Conservation (phyloP, 2,888 invertebrate genomes). For the Drosophila trichaetosa region DNA sequence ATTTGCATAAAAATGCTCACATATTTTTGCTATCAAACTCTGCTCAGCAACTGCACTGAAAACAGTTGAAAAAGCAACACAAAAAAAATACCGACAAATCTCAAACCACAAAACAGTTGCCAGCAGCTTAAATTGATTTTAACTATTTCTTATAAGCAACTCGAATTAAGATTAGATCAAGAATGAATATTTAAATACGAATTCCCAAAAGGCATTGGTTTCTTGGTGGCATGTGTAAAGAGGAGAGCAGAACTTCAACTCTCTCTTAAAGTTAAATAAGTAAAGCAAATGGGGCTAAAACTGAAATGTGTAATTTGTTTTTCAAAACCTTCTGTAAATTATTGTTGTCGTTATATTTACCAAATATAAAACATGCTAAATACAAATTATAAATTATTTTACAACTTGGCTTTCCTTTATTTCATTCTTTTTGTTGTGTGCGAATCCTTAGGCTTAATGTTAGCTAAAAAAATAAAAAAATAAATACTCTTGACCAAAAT, state of each 20-base stretch:
- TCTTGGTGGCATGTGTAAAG: slow-evolving; percentile 90
- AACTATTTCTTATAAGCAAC: slow-evolving; percentile 42
- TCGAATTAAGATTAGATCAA: slow-evolving; percentile 32
- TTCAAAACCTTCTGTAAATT: slow-evolving; percentile 83
- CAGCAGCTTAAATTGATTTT: slow-evolving; percentile 40
- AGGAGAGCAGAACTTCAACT: slow-evolving; percentile 20
- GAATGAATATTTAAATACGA: slow-evolving; percentile 27
- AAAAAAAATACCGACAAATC: slow-evolving; percentile 12
- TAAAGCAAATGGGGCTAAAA: slow-evolving; percentile 39
- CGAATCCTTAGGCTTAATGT: slow-evolving; percentile 37
- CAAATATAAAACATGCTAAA: slow-evolving; percentile 28
- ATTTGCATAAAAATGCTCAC: slow-evolving; percentile 70
- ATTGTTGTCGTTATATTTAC: slow-evolving; percentile 50
- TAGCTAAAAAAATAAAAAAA: slow-evolving; percentile 8
- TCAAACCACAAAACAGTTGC: slow-evolving; percentile 36
- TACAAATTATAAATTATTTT: neutral
- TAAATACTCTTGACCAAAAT: neutral
- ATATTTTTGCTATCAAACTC: slow-evolving; percentile 36
- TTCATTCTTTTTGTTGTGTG: slow-evolving; percentile 24
- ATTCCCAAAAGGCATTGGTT: slow-evolving; percentile 88
- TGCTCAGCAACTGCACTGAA: slow-evolving; percentile 38
- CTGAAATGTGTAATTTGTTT: slow-evolving; percentile 49
- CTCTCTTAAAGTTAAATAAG: slow-evolving; percentile 9
- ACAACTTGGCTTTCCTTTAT: slow-evolving; percentile 47
- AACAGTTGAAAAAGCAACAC: slow-evolving; percentile 19